These are phyloP conservation scores for Coenobita brevimanus DNA, from an alignment of 1,140 invertebrate species.

Conservation along the genomic window DNA sequence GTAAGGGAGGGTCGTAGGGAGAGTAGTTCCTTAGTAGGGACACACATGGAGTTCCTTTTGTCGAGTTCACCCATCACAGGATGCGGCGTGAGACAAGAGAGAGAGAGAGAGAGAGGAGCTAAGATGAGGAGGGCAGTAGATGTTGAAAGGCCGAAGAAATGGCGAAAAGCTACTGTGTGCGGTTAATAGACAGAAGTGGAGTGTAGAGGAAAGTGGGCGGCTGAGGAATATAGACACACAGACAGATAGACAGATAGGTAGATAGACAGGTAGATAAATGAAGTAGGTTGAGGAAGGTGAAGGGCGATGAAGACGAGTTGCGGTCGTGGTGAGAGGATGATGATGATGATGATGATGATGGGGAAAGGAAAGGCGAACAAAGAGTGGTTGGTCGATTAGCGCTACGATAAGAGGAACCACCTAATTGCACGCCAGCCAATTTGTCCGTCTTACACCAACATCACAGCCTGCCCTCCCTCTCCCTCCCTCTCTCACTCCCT, in stretches of 20 bases:
- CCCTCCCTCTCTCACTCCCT: no score
- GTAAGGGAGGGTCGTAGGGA: no score
- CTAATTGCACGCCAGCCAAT: background rate
- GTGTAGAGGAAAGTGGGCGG: background rate
- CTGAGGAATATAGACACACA: background rate
- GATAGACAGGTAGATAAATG: background rate
- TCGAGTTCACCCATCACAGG: no score
- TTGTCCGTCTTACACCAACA: no score
- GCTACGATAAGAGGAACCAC: background rate
- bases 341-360: background rate
- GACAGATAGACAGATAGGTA: background rate
- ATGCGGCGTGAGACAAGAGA: background rate
- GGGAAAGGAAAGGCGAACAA: background rate
- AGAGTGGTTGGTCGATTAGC: background rate
- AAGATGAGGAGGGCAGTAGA: background rate
- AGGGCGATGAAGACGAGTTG: background rate
- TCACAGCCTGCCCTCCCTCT: no score
- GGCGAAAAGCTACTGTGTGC: background rate
- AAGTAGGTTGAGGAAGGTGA: background rate
- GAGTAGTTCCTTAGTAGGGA: no score
- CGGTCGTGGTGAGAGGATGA: background rate
- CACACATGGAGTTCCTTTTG: no score
- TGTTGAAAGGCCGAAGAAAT: background rate
- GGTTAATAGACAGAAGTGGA: background rate
- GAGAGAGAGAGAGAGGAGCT: background rate